Evolutionary conservation across 2,888 invertebrate species (phyloP).

Genomic region (Aleiodes testaceus): DNA sequence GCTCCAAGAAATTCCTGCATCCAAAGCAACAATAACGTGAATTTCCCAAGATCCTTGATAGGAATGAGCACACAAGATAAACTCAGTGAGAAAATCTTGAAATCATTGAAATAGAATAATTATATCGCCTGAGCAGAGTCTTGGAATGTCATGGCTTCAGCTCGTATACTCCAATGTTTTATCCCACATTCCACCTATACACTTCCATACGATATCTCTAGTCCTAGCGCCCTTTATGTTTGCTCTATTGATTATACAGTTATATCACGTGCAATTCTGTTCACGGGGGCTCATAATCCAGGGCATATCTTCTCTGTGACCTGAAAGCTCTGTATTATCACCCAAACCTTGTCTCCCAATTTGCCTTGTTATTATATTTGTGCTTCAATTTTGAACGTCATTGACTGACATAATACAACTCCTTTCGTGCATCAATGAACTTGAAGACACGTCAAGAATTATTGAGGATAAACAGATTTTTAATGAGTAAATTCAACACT

Average conservation of each 20-base stretch:
- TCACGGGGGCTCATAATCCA: slow-evolving; percentile 3
- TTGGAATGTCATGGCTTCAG: slow-evolving; percentile 46
- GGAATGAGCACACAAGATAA: neutral
- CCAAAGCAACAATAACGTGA: neutral
- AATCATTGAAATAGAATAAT: slow-evolving; percentile 49
- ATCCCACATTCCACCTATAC: slow-evolving; percentile 45
- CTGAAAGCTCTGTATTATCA: neutral
- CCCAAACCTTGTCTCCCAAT: neutral
- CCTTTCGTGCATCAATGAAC: neutral
- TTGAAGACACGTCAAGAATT: slow-evolving; percentile 9
- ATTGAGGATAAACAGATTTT: too few species aligned
- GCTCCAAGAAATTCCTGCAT: too few species aligned
- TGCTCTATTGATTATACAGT: slow-evolving; percentile 63
- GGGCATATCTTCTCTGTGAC: slow-evolving; percentile 1
- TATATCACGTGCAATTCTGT: slow-evolving; percentile 54
- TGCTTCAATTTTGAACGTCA: slow-evolving; percentile 31
- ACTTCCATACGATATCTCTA: slow-evolving; percentile 44
- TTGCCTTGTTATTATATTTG: slow-evolving; percentile 34
- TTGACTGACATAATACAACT: slow-evolving; percentile 23
- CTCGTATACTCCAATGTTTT: slow-evolving; percentile 48
- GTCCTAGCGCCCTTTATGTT: slow-evolving; percentile 59
- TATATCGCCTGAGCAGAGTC: slow-evolving; percentile 57
- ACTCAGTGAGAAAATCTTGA: slow-evolving; percentile 7
- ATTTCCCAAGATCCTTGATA: neutral
- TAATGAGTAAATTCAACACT: slow-evolving; percentile 51